Evolutionary conservation across 2,113 vertebrate genomes (phyloP), one percentile per base, ranked within the genome.

Genomic region (Genyomyrus donnyi): DNA sequence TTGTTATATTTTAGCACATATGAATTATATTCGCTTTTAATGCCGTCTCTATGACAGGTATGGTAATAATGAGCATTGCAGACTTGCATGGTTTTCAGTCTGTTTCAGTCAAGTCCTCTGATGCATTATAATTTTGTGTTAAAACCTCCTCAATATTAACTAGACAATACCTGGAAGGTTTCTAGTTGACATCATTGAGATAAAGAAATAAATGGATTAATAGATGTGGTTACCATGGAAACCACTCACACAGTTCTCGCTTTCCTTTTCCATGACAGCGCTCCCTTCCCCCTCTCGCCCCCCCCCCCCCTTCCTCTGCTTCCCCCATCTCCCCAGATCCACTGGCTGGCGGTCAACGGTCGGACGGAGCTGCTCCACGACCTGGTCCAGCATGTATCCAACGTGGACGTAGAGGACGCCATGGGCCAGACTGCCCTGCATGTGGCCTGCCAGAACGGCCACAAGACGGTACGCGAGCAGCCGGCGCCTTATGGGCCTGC

Each of bases 361-460:
- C 94, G 98, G 77, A 99, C 98, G 11, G 98, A 99, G 92, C 94
- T 99, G 39, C 98, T 99, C 88, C 97, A 99, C 58, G 98, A 99
- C 92, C 97, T 99, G 90, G 98, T 99, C 84, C 98, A 99, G 48
- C 98, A 99, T 8, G 98, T 99, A 92, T 96, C 95, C 91, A 98
- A 99, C 0, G 98, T 99, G 52, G 98, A 99, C 31, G 98, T 99
- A 89, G 98, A 99, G 92, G 98, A 99, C 50, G 97, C 98, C 8
- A 99, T 99, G 98, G 98, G 98, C 0, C 98, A 99, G 95, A 99
- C 98, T 5, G 98, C 98, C 0, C 95, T 99, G 66, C 98, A 99
- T 1, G 98, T 99, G 7, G 98, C 98, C 93, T 99, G 98, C 93
- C 98, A 99, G 93, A 99, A 99, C 0, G 98, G 98, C 88, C 98